Base-by-base conservation (phyloP, 2,113 vertebrate genomes). In the Mesoclemmys tuberculata region DNA sequence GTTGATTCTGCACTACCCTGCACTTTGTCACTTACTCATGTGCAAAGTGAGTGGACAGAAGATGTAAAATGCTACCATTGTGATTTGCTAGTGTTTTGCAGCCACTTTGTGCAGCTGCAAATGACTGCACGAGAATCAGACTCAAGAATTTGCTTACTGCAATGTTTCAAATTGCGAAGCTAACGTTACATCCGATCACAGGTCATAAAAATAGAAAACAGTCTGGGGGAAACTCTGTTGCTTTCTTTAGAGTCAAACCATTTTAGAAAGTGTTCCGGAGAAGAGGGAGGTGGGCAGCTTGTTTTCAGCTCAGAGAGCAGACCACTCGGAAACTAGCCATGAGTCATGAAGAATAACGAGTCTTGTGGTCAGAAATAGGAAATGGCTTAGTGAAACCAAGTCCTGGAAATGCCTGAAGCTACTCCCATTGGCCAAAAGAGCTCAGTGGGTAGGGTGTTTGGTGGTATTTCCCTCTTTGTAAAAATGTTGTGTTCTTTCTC, bases 371-470 rank as follows among this genome's bases (percentile, higher is more conserved):
- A 90, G 71, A 87, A 58, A 51, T 52, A 96, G 84, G 86, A 92
- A 97, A 85, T 38, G 58, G 5, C 22, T 84, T 3, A 10, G 52
- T 48, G 55, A 94, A 48, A 90, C 14, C 18, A 14, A 85, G 82
- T 18, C 84, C 82, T 82, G 84, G 82, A 90, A 97, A 89, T 82
- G 80, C 35, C 84, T 93, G 87, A 82, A 96, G 85, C 90, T 91
- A 77, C 27, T 91, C n/a, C 61, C 71, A 0, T 9, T 90, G 85
- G 61, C 85, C 87, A 81, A 71, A 92, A 93, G 85, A 1, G 2
- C 84, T 88, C 80, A 19, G 61, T 21, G 52, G 41, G n/a, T 54
- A 85, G 82, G 89, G 74, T 84, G 26, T 93, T 94, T 93, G 26
- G 29, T 54, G 91, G 89, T 85, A 74, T 89, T 92, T 95, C 31